Percentiles rank a stretch among this genome's conserved stretches.
These are phyloP conservation scores for Megalops cyprinoides DNA, from an alignment of 2,797 vertebrate genomes.

Conservation along the genomic window DNA sequence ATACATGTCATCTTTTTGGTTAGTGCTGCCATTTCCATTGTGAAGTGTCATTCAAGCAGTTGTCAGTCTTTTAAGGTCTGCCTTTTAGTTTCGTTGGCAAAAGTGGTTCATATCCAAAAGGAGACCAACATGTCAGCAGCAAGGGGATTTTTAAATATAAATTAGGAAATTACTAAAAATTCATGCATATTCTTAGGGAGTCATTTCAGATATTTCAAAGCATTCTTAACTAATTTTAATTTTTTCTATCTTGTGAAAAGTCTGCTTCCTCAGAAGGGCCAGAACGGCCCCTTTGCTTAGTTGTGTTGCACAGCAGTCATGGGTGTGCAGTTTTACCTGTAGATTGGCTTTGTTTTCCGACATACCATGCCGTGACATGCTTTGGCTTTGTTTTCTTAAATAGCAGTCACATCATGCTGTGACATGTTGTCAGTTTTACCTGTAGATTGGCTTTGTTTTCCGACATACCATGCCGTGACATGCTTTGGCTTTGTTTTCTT, in stretches of 20 bases:
- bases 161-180: constrained; percentile 2
- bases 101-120: background rate
- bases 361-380: background rate
- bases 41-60: background rate
- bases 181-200: background rate
- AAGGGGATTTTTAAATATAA: background rate
- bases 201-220: background rate
- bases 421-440: constrained; percentile 5
- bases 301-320: constrained; percentile 7
- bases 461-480: constrained; percentile 9
- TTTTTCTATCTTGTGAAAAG: constrained; percentile 3
- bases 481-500: constrained; percentile 10
- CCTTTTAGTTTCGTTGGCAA: background rate
- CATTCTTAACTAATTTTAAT: background rate
- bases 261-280: background rate
- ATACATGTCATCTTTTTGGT: background rate
- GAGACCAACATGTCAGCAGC: background rate
- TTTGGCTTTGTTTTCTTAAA: constrained; percentile 1
- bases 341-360: background rate
- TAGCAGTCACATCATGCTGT: background rate
- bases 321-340: background rate
- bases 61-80: background rate
- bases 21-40: background rate
- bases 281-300: background rate
- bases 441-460: background rate